These are phyloP conservation scores for Pseudolaguvia tuberculata DNA, from an alignment of 2,113 vertebrate genomes.

Conservation along the genomic window DNA sequence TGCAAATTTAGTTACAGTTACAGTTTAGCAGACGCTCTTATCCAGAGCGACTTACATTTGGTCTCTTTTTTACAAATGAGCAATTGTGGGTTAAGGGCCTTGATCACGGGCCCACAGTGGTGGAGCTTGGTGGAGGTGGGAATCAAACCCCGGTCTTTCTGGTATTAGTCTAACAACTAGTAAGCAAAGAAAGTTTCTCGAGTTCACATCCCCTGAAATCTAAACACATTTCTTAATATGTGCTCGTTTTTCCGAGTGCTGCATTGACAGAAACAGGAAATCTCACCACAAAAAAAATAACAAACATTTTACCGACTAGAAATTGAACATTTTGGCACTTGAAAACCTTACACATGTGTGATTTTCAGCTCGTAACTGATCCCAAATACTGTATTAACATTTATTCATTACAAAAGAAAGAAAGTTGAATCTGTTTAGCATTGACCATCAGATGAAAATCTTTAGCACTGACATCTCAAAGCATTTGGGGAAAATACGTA, in stretches of 20 bases:
- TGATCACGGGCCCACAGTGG: too few species aligned
- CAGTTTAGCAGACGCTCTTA: too few species aligned
- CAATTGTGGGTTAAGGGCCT: too few species aligned
- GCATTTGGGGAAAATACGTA: too few species aligned
- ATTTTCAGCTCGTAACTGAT: not conserved
- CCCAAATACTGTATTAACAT: not conserved
- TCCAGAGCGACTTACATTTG: too few species aligned
- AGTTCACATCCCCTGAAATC: constrained; percentile 7
- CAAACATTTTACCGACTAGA: not conserved
- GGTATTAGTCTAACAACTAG: too few species aligned
- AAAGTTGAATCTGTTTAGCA: not conserved
- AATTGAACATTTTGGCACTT: not conserved
- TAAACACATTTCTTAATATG: not conserved
- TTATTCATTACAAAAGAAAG: not conserved
- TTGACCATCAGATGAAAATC: not conserved
- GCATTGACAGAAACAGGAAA: not conserved
- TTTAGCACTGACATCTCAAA: not conserved
- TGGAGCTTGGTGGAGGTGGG: not conserved
- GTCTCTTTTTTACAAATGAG: too few species aligned
- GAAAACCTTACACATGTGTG: not conserved
- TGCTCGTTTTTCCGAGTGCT: not conserved
- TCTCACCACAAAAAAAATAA: not conserved
- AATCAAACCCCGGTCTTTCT: too few species aligned
- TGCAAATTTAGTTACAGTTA: constrained; percentile 1
- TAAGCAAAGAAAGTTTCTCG: not conserved